Percentiles rank a stretch among this genome's conserved stretches.
phyloP scores from a whole-genome alignment of 2,797 vertebrate genomes.

The Triplophysa bombifrons region DNA sequence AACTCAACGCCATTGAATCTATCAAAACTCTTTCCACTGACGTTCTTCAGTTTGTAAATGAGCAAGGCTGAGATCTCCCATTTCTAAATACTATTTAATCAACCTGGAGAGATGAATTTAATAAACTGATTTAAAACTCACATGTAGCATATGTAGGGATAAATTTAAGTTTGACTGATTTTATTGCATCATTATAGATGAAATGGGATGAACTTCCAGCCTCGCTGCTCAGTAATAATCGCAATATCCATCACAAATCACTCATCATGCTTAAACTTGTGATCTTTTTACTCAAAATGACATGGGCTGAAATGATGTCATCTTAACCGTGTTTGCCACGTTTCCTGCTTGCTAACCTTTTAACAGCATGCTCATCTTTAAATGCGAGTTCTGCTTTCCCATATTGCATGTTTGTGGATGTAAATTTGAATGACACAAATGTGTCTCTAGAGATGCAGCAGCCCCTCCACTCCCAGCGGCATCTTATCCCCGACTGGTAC shows the following conservation, averaged over 20 bases:
- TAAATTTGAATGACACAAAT: background rate
- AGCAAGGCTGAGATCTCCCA: background rate
- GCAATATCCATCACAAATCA: background rate
- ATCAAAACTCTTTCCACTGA: constrained; percentile 13
- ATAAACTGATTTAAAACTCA: background rate
- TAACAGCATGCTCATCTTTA: constrained; percentile 10
- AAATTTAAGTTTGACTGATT: background rate
- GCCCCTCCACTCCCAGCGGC: constrained; percentile 90
- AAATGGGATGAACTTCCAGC: background rate
- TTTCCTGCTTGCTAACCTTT: constrained; percentile 1
- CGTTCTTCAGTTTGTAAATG: background rate
- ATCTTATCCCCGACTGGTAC: constrained; percentile 83
- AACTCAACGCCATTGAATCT: constrained; percentile 71
- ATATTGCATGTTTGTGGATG: background rate
- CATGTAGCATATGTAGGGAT: background rate
- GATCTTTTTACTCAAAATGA: constrained; percentile 19
- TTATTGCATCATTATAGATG: background rate
- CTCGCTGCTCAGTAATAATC: background rate
- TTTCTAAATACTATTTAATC: background rate
- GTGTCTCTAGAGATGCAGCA: constrained; percentile 83
- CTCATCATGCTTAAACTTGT: background rate
- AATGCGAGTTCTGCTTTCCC: background rate
- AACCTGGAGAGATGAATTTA: background rate
- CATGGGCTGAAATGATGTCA: constrained; percentile 6
- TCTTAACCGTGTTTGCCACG: background rate